A percentile compares a stretch with the other conserved stretches of the same genome.
Evolutionary conservation across 2,888 invertebrate species (phyloP).

Genomic region (Athetis lepigone): DNA sequence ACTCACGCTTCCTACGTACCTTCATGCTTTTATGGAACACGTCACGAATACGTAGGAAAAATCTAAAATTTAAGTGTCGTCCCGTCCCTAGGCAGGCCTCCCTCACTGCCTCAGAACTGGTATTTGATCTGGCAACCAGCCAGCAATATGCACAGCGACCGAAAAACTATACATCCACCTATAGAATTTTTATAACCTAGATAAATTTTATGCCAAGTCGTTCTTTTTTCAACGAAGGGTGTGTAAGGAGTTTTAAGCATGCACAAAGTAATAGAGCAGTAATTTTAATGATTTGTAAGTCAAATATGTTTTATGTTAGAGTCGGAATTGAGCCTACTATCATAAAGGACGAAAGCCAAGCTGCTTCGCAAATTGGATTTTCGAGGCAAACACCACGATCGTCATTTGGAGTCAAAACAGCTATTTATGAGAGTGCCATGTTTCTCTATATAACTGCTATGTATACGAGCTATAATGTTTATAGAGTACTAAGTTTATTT

Average conservation of each 20-base stretch:
- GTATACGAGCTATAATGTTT: not conserved
- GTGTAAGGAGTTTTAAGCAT: not conserved
- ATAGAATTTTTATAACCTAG: conserved; percentile 83
- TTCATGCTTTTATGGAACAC: conserved; percentile 46
- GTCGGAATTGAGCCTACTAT: not conserved
- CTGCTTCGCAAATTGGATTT: not conserved
- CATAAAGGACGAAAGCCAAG: not conserved
- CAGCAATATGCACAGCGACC: conserved; percentile 82
- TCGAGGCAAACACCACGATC: not conserved
- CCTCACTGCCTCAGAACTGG: conserved; percentile 71
- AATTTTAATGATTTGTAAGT: too few relatives aligned
- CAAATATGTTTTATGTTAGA: not conserved
- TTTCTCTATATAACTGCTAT: not conserved
- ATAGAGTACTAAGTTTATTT: conserved; percentile 27
- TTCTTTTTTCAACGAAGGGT: conserved; percentile 54
- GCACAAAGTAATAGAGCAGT: not conserved
- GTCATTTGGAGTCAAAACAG: not conserved
- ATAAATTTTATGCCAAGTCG: conserved; percentile 65
- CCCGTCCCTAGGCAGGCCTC: conserved; percentile 70
- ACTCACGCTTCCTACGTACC: conserved; percentile 15
- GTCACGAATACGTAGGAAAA: conserved; percentile 66
- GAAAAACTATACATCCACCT: conserved; percentile 78
- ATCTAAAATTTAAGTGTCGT: conserved; percentile 84
- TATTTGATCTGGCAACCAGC: conserved; percentile 83
- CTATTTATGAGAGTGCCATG: too few relatives aligned